These are phyloP conservation scores for Aphaenogaster ashmeadi DNA, from an alignment of 1,140 invertebrate genomes.

Conservation along the genomic window DNA sequence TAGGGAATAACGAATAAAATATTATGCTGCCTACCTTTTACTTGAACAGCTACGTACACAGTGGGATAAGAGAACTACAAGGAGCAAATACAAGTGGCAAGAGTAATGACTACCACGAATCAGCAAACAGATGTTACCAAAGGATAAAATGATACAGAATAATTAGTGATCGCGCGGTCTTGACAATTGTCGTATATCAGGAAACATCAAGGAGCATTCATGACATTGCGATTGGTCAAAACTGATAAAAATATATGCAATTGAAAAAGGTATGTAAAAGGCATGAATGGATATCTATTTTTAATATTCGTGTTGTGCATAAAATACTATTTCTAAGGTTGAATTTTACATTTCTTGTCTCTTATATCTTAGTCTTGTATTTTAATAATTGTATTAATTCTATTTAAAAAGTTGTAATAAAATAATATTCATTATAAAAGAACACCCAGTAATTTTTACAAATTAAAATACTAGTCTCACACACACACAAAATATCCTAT, in stretches of 20 bases:
- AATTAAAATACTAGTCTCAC: not conserved
- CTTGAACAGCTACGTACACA: not conserved
- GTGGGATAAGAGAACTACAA: not conserved
- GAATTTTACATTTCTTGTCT: not conserved
- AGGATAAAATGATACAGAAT: not conserved
- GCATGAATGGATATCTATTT: not conserved
- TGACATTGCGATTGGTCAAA: not conserved
- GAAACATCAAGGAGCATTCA: not conserved
- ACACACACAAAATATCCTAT: not conserved
- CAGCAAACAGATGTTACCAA: not conserved
- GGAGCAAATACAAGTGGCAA: not conserved
- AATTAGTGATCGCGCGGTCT: not conserved
- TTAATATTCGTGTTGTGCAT: not conserved
- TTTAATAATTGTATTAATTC: not conserved
- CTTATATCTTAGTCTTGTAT: not conserved
- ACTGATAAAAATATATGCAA: not conserved
- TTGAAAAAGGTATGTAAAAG: not conserved
- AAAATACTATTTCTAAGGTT: not conserved
- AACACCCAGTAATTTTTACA: not conserved
- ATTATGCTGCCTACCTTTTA: not conserved
- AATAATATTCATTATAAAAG: too few relatives aligned
- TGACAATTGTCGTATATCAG: not conserved
- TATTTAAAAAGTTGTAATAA: not conserved
- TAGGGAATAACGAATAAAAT: constrained; percentile 24
- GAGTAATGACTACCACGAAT: not conserved